Evolutionary conservation across 2,113 vertebrate genomes (phyloP), one percentile per base, ranked within the genome.

Genomic region (Oryzias curvinotus): DNA sequence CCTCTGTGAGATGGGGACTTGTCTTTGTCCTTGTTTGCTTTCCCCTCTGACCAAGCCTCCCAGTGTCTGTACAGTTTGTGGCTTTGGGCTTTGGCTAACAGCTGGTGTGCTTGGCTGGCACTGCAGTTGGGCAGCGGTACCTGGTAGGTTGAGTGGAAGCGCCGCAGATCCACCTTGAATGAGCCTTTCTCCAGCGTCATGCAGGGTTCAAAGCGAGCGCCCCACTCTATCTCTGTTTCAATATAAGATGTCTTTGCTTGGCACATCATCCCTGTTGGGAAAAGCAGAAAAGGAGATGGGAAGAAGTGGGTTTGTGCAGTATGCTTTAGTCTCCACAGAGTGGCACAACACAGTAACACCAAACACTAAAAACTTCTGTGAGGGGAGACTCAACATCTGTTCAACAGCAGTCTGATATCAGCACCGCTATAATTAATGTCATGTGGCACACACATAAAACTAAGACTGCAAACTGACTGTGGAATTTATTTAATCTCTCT

Each of bases 71-170:
- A 43, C 17, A 12, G 14, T 58, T 50, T 64, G 17, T 64, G 50
- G 46, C 68, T 53, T 55, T 75, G 54, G 26, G 57, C 48, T 56
- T 71, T 52, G 19, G 14, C 7, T 41, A 51, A 16, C 18, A 85
- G 21, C 7, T 68, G 72, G 21, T 68, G 55, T 1, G 53, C 61
- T 17, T 80, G 71, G 42, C 71, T 69, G 2, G 71, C 79, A 4
- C 84, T 87, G 67, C 69, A 79, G 23, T 63, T 61, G 3, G 76
- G 81, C 10, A 88, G 77, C 2, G 78, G 80, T 8, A 82, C 80
- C 70, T 71, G 55, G 62, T 81, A 80, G 19, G 81, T 86, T 59
- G 61, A 69, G 62, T 86, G 80, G 68, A 88, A 85, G 8, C 66
- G 52, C 10, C 66, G 65, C 58, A 84, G 69, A 52, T 88, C 79